Conservation (phyloP, 2,888 invertebrate species). For the Acrocera orbiculus region DNA sequence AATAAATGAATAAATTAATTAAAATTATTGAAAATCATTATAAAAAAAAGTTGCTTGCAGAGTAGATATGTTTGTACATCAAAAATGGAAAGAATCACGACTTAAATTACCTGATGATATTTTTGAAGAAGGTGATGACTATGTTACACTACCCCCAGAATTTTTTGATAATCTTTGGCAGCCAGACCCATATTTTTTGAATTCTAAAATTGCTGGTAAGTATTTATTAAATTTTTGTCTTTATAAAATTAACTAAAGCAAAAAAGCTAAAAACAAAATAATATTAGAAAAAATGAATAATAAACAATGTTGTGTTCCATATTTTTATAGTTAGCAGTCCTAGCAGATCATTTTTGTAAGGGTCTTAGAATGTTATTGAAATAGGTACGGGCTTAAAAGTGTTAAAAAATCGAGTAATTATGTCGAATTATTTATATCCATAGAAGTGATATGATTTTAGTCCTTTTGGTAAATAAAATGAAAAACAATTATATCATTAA, state of each 20-base stretch:
- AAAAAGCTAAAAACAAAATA: no score
- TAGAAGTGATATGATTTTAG: no score
- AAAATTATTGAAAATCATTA: background rate
- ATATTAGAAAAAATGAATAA: no score
- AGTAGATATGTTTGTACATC: constrained; percentile 70
- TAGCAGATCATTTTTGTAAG: no score
- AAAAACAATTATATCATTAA: no score
- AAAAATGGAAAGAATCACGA: constrained; percentile 64
- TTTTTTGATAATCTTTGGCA: constrained; percentile 77
- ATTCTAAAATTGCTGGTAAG: constrained; percentile 68
- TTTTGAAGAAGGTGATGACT: constrained; percentile 64
- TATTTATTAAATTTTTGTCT: background rate
- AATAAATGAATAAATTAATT: constrained; percentile 10
- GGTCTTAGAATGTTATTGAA: no score
- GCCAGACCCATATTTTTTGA: constrained; percentile 69
- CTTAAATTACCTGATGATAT: constrained; percentile 57
- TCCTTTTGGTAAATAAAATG: no score
- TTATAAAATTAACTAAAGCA: background rate
- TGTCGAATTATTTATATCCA: no score
- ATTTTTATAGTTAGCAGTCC: no score
- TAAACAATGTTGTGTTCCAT: no score
- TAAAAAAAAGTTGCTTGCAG: constrained; percentile 29
- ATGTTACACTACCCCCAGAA: constrained; percentile 59
- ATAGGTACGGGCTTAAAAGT: no score
- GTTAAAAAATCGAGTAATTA: no score